Percentiles rank a stretch among this genome's conserved stretches.
These are phyloP conservation scores for Omphaloscelis lunosa DNA, from an alignment of 2,888 invertebrate species.

Conservation along the genomic window DNA sequence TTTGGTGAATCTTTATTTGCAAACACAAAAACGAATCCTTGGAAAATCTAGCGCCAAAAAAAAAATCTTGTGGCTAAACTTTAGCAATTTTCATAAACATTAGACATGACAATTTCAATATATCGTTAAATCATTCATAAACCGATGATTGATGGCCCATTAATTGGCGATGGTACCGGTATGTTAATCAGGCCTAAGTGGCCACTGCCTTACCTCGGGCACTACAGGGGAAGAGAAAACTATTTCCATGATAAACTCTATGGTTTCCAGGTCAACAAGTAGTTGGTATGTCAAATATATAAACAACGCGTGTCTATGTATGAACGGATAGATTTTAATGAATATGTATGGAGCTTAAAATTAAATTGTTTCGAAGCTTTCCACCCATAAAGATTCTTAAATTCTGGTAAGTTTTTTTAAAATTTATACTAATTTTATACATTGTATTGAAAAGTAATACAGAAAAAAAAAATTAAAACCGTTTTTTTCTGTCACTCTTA, in stretches of 20 bases:
- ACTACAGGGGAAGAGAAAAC: slow-evolving; percentile 43
- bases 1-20: background rate
- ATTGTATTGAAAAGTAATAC: background rate
- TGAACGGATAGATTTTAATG: background rate
- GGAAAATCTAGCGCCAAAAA: background rate
- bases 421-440: too few relatives aligned
- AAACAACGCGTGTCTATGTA: background rate
- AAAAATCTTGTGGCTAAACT: background rate
- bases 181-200: slow-evolving; percentile 47
- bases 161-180: slow-evolving; percentile 39
- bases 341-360: background rate
- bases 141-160: slow-evolving; percentile 44
- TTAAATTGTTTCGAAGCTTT: background rate
- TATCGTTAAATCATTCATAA: slow-evolving; percentile 34
- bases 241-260: slow-evolving; percentile 30
- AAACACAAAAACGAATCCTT: background rate
- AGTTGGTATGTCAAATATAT: slow-evolving; percentile 27
- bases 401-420: background rate
- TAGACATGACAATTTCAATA: slow-evolving; percentile 1
- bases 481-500: background rate
- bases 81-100: too few relatives aligned
- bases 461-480: background rate
- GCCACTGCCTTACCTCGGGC: slow-evolving; percentile 34
- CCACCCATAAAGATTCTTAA: background rate
- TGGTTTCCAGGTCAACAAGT: slow-evolving; percentile 37